Base-by-base conservation (phyloP, 2,113 vertebrate species). In the Pseudopodoces humilis region DNA sequence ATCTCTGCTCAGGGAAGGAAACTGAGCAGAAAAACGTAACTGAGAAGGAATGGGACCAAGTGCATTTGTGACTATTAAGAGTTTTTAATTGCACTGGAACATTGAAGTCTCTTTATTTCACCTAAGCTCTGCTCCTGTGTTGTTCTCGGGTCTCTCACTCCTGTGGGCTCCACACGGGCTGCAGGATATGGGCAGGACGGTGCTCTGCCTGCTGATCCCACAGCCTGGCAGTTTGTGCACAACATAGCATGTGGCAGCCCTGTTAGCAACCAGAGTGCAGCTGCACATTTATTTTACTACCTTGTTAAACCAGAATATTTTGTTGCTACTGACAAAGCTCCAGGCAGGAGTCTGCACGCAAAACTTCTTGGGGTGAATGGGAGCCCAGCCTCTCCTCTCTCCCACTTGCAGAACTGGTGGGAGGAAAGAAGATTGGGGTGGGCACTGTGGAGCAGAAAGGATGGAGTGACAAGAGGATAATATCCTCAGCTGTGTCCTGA, bases 271-370 rank as follows among this genome's bases (percentile, higher is more conserved):
- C 56, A 10, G 25, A 82, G 52, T 14, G 20, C 68, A 76, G 41
- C 74, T 90, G 33, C 47, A 74, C 46, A 10, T 87, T 80, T 63
- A 39, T 91, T 92, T 92, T 69, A 94, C 83, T 80, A 28, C 87
- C 64, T 74, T 90, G 85, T 91, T 94, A 91, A 92, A 74, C n/a
- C 27, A 60, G 52, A 82, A n/a, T 47, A 27, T 88, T 77, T 83
- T 59, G 52, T 6, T 31, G 87, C 75, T 63, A 12, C 50, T 69
- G 50, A 77, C 56, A 56, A 28, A 2, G 41, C 62, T 79, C 58
- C 84, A 65, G 86, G 81, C 64, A 53, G 46, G 53, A 75, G 21
- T 25, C 55, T 75, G 83, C 86, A 60, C 0, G 4, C 28, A 70
- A 39, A 83, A n/a, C 58, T 24, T 55, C 20, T 13, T 14, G 33